A percentile compares a stretch with the other conserved stretches of the same genome.
Conservation (phyloP, 2,888 invertebrate genomes). For the Hirtodrosophila cameraria region DNA sequence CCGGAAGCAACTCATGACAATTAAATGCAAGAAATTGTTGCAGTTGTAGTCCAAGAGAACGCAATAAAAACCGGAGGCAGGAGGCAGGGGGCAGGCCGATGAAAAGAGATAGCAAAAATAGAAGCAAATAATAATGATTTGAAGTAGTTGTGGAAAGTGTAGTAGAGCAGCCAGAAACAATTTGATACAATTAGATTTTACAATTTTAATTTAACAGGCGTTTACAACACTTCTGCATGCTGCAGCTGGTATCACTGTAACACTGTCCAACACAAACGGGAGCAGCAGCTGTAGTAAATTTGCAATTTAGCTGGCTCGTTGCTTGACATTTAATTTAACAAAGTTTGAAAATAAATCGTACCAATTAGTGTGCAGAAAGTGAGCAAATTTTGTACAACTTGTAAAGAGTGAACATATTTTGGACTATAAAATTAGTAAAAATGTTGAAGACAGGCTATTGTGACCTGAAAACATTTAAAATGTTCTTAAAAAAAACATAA, state of each 20-base stretch:
- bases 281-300: slow-evolving; percentile 22
- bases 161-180: slow-evolving; percentile 44
- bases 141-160: slow-evolving; percentile 33
- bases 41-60: neutral
- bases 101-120: neutral
- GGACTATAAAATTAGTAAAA: too few relatives aligned
- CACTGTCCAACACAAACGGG: slow-evolving; percentile 21
- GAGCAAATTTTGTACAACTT: too few relatives aligned
- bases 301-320: slow-evolving; percentile 19
- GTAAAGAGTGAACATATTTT: too few relatives aligned
- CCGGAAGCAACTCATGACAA: slow-evolving; percentile 35
- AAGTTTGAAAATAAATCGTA: slow-evolving; percentile 34
- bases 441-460: too few relatives aligned
- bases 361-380: slow-evolving; percentile 24
- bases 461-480: too few relatives aligned
- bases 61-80: too few relatives aligned
- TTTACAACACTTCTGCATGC: slow-evolving; percentile 31
- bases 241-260: too few relatives aligned
- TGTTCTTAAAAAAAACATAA: too few relatives aligned
- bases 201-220: slow-evolving; percentile 49
- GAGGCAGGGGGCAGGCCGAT: neutral
- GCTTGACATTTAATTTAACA: slow-evolving; percentile 38
- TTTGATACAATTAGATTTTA: slow-evolving; percentile 56
- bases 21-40: slow-evolving; percentile 40
- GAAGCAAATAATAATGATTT: slow-evolving; percentile 27